These are phyloP conservation scores for Pygoscelis antarcticus DNA, from an alignment of 2,113 vertebrate genomes.

Conservation along the genomic window DNA sequence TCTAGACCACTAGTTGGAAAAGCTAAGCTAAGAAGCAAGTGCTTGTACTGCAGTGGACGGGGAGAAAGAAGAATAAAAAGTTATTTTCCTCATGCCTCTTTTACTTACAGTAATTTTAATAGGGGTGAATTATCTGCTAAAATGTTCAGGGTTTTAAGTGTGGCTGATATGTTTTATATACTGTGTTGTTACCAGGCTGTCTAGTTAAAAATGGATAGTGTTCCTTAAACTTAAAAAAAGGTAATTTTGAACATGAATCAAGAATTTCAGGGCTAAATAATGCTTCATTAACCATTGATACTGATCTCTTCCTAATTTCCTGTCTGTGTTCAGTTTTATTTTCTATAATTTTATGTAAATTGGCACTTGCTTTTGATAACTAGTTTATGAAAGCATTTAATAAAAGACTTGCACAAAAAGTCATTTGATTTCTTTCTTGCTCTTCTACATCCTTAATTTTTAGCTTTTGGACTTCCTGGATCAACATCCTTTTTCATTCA, in stretches of 20 bases:
- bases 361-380: background rate
- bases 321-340: background rate
- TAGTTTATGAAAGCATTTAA: background rate
- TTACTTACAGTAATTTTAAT: background rate
- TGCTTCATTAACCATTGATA: background rate
- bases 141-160: background rate
- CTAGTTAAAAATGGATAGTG: background rate
- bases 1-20: background rate
- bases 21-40: background rate
- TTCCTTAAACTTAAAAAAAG: background rate
- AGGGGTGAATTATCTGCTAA: background rate
- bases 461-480: slow-evolving; percentile 97
- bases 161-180: background rate
- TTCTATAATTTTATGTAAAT: background rate
- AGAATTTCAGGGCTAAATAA: background rate
- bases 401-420: background rate
- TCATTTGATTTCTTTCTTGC: background rate
- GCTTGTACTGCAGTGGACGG: background rate
- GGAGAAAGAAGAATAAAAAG: no score
- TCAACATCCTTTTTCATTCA: slow-evolving; percentile 92
- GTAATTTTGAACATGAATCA: background rate
- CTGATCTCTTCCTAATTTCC: background rate
- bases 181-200: background rate
- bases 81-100: background rate
- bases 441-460: background rate